A percentile compares a stretch with the other conserved stretches of the same genome.
Conservation (phyloP, 2,888 invertebrate species). For the Hanleya hanleyi region DNA sequence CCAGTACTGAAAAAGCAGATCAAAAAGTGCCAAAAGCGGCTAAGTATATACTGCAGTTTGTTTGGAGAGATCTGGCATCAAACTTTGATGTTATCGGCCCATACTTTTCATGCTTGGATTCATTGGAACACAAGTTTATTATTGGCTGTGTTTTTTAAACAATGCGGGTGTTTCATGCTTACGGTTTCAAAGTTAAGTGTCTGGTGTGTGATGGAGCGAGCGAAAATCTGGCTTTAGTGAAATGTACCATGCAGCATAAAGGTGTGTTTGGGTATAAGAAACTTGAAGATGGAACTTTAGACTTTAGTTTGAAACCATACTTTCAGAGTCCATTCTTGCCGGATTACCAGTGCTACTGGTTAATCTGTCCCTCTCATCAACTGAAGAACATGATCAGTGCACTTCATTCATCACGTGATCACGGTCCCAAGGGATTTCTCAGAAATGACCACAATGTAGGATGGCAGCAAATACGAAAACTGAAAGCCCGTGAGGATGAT, state of each 20-base stretch:
- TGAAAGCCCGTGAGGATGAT: neutral
- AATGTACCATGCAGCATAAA: neutral
- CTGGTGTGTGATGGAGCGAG: neutral
- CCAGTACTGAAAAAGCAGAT: too few relatives aligned
- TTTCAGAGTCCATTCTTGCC: neutral
- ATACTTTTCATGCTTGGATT: neutral
- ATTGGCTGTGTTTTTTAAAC: neutral
- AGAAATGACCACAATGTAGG: neutral
- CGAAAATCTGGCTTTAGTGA: neutral
- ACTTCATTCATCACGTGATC: neutral
- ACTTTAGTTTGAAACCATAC: neutral
- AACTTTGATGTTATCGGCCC: neutral
- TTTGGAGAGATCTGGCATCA: neutral
- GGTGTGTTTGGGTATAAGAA: neutral
- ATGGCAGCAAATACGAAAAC: neutral
- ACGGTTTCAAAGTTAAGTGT: neutral
- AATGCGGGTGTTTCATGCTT: neutral
- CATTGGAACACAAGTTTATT: neutral
- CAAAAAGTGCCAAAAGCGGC: neutral
- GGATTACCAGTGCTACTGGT: neutral
- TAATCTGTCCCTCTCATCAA: neutral
- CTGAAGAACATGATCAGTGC: neutral
- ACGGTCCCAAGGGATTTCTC: neutral
- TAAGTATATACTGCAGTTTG: slow-evolving; percentile 1
- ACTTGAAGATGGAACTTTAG: neutral